Evolutionary conservation across 2,113 vertebrate species (phyloP), one percentile per base, ranked within the genome.

Genomic region (Tupaia chinensis): DNA sequence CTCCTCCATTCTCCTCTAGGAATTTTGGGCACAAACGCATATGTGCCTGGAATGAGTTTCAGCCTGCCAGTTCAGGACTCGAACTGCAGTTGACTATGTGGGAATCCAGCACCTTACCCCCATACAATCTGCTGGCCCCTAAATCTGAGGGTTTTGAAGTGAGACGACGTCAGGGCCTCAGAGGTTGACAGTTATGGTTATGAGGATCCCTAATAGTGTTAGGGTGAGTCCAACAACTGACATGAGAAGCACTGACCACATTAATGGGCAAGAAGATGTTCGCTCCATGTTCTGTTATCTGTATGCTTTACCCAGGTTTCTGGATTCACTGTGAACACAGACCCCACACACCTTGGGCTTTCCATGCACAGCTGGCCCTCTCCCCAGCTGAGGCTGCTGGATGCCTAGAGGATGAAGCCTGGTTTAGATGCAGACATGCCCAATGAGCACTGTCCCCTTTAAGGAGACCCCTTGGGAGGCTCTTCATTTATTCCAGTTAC

Each of bases 391-490:
- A 90, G 19, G 19, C 32, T 61, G 56, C 27, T n/a, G 61, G 82
- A 14, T 81, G 27, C n/a, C 76, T 3, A 0, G 73, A 68, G 53
- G 27, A 19, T 53, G n/a, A 61, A 76, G 54, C 79, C 56, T 60
- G 23, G 76, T 68, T 81, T 56, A 66, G 88, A 96, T 95, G 96
- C 78, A 79, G 60, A 70, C 29, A 58, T 5, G 0, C 44, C 66
- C 91, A 69, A 20, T 6, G 2, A 78, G 84, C 81, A 63, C 80
- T 76, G 77, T 25, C 32, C 68, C 29, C 69, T 91, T 89, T 78
- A 34, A 92, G 85, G 32, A 85, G 78, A 91, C 85, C 20, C 68
- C n/a, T 32, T 23, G 88, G 70, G 78, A 96, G 29, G 86, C 61
- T n/a, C 58, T 16, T 63, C 27, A n/a, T 23, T 90, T 92, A 81